Evolutionary conservation across 2,888 invertebrate species (phyloP), one percentile per base, ranked within the genome.

Genomic region (Pterobdella sp.): DNA sequence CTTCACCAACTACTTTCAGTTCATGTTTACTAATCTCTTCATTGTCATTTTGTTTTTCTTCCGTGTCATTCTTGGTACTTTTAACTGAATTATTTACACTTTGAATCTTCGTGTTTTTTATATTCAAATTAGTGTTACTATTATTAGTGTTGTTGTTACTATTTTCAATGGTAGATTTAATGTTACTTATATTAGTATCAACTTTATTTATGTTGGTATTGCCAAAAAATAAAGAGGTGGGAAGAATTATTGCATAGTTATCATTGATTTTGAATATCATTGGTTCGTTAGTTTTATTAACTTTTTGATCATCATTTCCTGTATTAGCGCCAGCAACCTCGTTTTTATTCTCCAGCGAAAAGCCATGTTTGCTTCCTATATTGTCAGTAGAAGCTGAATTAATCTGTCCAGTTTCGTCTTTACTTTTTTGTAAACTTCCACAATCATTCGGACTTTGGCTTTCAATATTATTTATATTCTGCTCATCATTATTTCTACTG

Each of bases 381-480:
- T 56, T 56, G 60, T 56, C 26, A 3, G 4, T n/a, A 26, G 18
- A 4, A 26, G 18, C 26, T 4, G 18, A 4, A 3, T 7, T 56
- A n/a, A n/a, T n/a, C n/a, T n/a, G n/a, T n/a, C n/a, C n/a, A n/a
- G n/a, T n/a, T n/a, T n/a, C n/a, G n/a, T n/a, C n/a, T n/a, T n/a
- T n/a, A n/a, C n/a, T n/a, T n/a, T n/a, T n/a, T n/a, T n/a, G n/a
- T n/a, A n/a, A n/a, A 3, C 66, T 66, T 14, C 29, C n/a, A 3
- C 14, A 18, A 67, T 3, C 35, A 49, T 67, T 29, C 18, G 36
- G 1, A 37, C 10, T 34, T 34, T 72, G 22, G 56, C 1, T n/a
- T 32, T 72, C 10, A 36, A 37, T 32, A 14, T 72, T 35, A 60
- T 72, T n/a, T 26, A 0, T 4, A 36, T 65, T 31, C n/a, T 72